Percentiles rank a stretch among this genome's conserved stretches.
phyloP scores from a whole-genome alignment of 2,113 vertebrate genomes.

The Indicator indicator region DNA sequence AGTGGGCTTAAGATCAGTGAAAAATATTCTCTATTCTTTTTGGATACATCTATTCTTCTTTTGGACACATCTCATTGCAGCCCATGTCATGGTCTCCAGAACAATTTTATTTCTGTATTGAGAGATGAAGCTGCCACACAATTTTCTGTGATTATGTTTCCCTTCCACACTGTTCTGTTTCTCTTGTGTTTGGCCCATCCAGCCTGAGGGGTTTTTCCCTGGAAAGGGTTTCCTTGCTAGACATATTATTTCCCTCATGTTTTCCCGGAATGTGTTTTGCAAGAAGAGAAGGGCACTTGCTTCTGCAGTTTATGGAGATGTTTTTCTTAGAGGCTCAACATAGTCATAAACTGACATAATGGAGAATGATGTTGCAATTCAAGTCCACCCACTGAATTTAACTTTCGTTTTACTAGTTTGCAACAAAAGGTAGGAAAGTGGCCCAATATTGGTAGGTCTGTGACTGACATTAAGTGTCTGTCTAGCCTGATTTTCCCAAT shows the following conservation, averaged over 20 bases:
- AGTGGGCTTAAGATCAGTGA: background rate
- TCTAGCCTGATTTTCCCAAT: background rate
- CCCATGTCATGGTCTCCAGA: background rate
- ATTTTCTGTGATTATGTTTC: background rate
- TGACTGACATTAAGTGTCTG: background rate
- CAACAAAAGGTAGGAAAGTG: constrained; percentile 22
- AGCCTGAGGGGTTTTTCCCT: background rate
- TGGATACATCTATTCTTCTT: no score
- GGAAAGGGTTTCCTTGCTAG: background rate
- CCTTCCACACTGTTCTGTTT: background rate
- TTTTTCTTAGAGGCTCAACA: background rate
- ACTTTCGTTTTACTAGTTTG: background rate
- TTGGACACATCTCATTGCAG: background rate
- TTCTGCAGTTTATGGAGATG: background rate
- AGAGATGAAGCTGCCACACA: background rate
- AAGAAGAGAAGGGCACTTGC: background rate
- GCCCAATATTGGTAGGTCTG: background rate
- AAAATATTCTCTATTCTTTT: background rate
- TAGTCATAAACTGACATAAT: background rate
- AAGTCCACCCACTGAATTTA: background rate
- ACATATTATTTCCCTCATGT: background rate
- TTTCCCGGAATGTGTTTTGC: background rate
- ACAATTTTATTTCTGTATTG: background rate
- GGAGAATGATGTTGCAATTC: background rate
- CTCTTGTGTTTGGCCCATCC: background rate